Evolutionary conservation across 1,140 invertebrate genomes (phyloP), one percentile per base, ranked within the genome.

Genomic region (Zophobas atratus): DNA sequence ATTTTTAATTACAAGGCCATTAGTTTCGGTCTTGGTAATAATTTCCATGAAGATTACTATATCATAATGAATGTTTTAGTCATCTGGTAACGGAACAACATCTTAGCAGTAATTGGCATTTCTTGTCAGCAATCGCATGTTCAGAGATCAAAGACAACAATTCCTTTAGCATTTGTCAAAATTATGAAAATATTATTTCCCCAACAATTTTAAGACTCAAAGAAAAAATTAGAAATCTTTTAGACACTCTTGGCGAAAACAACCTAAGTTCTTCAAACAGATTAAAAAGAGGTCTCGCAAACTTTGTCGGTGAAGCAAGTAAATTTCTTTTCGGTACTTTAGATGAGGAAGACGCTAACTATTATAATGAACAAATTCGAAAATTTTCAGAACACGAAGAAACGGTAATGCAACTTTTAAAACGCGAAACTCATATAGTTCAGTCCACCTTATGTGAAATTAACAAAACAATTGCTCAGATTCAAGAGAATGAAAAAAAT

Each of bases 281-380:
- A 46, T 46, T 4, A 4, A 46, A 46, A 8, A 46, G 43, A 46
- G 43, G 43, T 46, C 6, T 46, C 3, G 43, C 43, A 4, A 46
- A 46, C 43, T 46, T 46, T 8, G 43, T 46, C 3, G 43, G 43
- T 4, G 43, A 46, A 51, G n/a, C 49, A n/a, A 51, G 49, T 51
- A 51, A 51, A 51, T 51, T 51, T 51, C n/a, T 51, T 2, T 51
- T 51, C 49, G 49, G 49, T 6, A 20, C 49, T 20, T 51, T 46
- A 8, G 43, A 46, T 46, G 8, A 46, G 3, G 43, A 46, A 3
- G 43, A 46, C 8, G 20, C 20, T 20, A 20, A 20, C 20, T 20
- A 20, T 20, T 20, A 20, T 20, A 20, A 20, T 20, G 20, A 20
- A 20, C 20, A 20, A 20, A 20, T 20, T 46, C 43, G 43, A 4